Conservation (phyloP, 2,888 invertebrate genomes). For the Chromoteleia sp. region DNA sequence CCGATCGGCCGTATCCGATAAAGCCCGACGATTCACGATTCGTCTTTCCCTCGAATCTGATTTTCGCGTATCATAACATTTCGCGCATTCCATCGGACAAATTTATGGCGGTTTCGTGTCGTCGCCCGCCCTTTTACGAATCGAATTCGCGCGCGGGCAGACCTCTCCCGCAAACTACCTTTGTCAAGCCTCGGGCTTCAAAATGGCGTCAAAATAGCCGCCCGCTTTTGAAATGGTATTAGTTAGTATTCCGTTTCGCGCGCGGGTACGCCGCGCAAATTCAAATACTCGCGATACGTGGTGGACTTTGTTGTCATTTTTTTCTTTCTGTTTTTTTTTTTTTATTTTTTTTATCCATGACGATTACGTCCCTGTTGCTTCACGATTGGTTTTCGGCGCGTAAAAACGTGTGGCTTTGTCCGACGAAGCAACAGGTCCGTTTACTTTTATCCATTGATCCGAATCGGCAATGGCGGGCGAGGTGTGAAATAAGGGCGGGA, state of each 20-base stretch:
- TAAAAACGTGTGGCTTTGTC: slow-evolving; percentile 12
- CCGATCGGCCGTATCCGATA: slow-evolving; percentile 41
- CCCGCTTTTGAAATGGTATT: slow-evolving; percentile 37
- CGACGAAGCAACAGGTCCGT: slow-evolving; percentile 56
- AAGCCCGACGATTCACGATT: slow-evolving; percentile 34
- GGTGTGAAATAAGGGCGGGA: slow-evolving; percentile 34
- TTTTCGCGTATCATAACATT: slow-evolving; percentile 23
- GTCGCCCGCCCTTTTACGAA: background rate
- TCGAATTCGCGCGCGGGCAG: slow-evolving; percentile 2
- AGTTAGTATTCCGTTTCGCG: slow-evolving; percentile 56
- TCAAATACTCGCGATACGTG: slow-evolving; percentile 46
- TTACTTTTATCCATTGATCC: slow-evolving; percentile 40
- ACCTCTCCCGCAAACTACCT: slow-evolving; percentile 31
- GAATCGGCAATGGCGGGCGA: slow-evolving; percentile 23
- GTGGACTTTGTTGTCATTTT: slow-evolving; percentile 21
- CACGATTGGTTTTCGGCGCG: slow-evolving; percentile 16
- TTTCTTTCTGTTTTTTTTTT: too few species aligned
- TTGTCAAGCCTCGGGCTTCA: slow-evolving; percentile 43
- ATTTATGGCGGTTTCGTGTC: slow-evolving; percentile 19
- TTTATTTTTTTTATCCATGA: too few species aligned
- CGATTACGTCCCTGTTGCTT: too few species aligned
- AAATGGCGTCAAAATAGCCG: slow-evolving; percentile 52
- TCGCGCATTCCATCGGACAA: background rate
- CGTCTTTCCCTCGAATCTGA: background rate
- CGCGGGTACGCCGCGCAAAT: slow-evolving; percentile 42